Evolutionary conservation across 2,113 vertebrate species (phyloP).

Genomic region (Tauraco erythrolophus): DNA sequence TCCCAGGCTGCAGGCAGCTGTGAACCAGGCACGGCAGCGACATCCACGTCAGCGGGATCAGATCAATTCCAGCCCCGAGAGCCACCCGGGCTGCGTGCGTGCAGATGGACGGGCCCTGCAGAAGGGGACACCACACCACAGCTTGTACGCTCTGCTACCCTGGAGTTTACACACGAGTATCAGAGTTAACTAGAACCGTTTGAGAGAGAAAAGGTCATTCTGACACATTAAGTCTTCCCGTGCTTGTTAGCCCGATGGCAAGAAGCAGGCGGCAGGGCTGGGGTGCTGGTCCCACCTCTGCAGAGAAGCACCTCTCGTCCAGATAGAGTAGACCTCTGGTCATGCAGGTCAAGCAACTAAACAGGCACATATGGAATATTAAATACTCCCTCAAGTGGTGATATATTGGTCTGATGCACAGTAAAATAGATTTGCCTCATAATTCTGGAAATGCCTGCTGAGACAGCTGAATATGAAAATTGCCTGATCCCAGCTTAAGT

Average conservation of each 20-base stretch:
- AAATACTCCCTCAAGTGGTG: neutral
- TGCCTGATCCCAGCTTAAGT: neutral
- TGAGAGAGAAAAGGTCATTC: neutral
- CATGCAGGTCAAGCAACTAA: fast-evolving
- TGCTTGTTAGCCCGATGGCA: fast-evolving
- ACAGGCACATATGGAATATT: neutral
- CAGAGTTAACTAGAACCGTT: neutral
- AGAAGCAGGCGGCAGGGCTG: neutral
- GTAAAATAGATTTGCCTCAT: neutral
- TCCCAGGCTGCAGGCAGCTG: fast-evolving
- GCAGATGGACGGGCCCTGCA: fast-evolving
- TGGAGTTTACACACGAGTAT: neutral
- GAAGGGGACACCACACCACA: neutral
- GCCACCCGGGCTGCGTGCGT: fast-evolving
- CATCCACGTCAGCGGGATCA: fast-evolving
- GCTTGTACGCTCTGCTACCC: fast-evolving
- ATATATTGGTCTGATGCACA: neutral
- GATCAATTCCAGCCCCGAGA: neutral
- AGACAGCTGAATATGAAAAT: neutral
- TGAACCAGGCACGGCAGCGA: fast-evolving
- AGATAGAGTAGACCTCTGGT: fast-evolving
- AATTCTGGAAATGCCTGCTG: neutral
- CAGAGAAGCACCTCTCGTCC: neutral
- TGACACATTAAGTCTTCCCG: fast-evolving
- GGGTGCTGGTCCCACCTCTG: neutral